Percentiles rank a stretch among this genome's conserved stretches.
These are phyloP conservation scores for Petrolisthes manimaculis DNA, from an alignment of 2,888 invertebrate genomes.

Conservation along the genomic window DNA sequence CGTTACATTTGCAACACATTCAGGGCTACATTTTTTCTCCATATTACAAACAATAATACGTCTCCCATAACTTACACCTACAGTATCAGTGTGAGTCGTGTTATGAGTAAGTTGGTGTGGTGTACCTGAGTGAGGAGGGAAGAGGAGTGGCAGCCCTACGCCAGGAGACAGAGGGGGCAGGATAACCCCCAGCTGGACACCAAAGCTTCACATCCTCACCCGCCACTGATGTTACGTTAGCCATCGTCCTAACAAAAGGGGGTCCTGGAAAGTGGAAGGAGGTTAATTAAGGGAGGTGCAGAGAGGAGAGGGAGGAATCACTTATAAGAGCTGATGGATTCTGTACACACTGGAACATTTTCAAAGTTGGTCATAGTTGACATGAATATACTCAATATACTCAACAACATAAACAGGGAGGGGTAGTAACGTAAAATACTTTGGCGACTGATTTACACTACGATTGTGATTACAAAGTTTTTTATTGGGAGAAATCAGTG, in stretches of 20 bases:
- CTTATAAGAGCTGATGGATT: too few relatives aligned
- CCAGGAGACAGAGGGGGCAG: slow-evolving; percentile 67
- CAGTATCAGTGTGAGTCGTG: neutral
- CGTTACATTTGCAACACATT: neutral
- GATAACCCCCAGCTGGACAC: slow-evolving; percentile 67
- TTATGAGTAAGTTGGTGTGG: neutral
- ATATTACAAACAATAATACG: slow-evolving; percentile 36
- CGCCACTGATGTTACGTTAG: slow-evolving; percentile 66
- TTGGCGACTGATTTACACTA: too few relatives aligned
- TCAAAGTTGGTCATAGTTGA: too few relatives aligned
- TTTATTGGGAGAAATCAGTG: too few relatives aligned
- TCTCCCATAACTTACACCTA: slow-evolving; percentile 51
- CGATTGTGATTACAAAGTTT: too few relatives aligned
- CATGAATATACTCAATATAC: too few relatives aligned
- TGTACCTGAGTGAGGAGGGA: slow-evolving; percentile 49
- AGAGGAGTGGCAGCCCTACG: slow-evolving; percentile 58
- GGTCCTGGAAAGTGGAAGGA: slow-evolving; percentile 29
- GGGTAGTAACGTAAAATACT: too few relatives aligned
- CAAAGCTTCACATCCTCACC: slow-evolving; percentile 66
- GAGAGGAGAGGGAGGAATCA: neutral
- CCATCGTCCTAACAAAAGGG: slow-evolving; percentile 65
- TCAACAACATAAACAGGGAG: too few relatives aligned
- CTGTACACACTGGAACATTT: too few relatives aligned
- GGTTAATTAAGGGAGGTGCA: neutral
- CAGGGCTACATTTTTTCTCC: neutral